Percentiles rank a stretch among this genome's conserved stretches.
Conservation (phyloP, 53 echinoderm and acorn worm genomes). For the Holothuria scabra region DNA sequence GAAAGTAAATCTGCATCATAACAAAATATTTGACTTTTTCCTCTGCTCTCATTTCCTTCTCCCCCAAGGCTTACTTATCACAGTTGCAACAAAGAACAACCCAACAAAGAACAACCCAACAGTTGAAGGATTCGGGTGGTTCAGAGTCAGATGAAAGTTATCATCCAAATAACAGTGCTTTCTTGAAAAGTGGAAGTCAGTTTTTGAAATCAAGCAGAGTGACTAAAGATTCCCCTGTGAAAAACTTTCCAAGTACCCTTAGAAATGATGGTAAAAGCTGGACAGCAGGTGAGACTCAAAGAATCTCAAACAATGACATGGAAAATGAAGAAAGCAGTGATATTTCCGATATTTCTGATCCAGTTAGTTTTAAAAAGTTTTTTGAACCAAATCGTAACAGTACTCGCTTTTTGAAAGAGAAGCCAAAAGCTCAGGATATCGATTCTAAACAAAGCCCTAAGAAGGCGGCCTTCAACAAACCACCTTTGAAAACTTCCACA, state of each 20-base stretch:
- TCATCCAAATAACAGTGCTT: background rate
- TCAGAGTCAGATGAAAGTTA: conserved; percentile 6
- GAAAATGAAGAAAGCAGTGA: background rate
- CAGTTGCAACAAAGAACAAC: conserved; percentile 26
- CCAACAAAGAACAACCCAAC: conserved; percentile 11
- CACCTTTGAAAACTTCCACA: no score
- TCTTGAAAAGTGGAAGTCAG: conserved; percentile 1
- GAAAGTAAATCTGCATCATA: background rate
- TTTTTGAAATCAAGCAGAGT: conserved; percentile 18
- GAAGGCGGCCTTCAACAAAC: no score
- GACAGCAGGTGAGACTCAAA: no score
- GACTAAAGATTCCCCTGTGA: background rate
- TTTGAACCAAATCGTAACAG: background rate
- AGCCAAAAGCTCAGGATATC: no score
- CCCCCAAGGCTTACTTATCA: conserved; percentile 15
- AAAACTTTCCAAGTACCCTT: no score
- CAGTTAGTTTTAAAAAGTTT: background rate
- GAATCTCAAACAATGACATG: no score
- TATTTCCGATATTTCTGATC: background rate
- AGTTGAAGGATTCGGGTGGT: background rate
- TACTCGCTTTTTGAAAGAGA: no score
- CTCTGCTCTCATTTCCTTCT: background rate
- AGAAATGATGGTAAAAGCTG: no score
- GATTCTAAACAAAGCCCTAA: no score
- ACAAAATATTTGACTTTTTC: background rate